Evolutionary conservation across 1,140 invertebrate species (phyloP), one percentile per base, ranked within the genome.

Genomic region (Listronotus oregonensis): DNA sequence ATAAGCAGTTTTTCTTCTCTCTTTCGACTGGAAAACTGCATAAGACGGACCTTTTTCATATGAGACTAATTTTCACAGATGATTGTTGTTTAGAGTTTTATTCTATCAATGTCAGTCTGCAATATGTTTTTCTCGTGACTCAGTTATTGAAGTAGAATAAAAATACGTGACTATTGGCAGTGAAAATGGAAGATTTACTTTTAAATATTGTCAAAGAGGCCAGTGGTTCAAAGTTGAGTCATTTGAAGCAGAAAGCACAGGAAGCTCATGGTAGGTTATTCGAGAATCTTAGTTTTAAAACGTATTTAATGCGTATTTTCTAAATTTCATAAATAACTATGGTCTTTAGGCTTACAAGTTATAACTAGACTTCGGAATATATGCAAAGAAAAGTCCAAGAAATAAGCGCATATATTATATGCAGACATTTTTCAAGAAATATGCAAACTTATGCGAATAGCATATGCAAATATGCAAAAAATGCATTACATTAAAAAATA

Each of bases 121-220:
- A 71, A 62, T 67, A 71, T 67, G 70, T 64, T 69, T n/a, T 55
- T 52, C 40, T 37, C 12, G 5, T 44, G 40, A 63, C 40, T 31
- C 50, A 37, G 50, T 42, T 46, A 9, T n/a, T 46, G 6, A 46
- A 11, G 4, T 14, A 2, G 8, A n/a, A 47, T 37, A 49, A 49
- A 49, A 18, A n/a, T 17, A 50, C 21, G 50, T 34, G 34, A 52
- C 34, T 14, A 59, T 47, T 21, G 3, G n/a, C 12, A 27, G 9
- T 60, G 34, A 52, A 80, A 78, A 92, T 93, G 90, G 91, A 93
- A 84, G 90, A n/a, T 83, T 82, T 93, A 73, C 82, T 93, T 50
- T 83, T 89, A 76, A 89, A 90, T 78, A 87, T 92, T 68, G 85
- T 89, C 61, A 90, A 87, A 80, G 91, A 92, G 80, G 87, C 90